phyloP scores from a whole-genome alignment of 2,113 vertebrate species.

The Nansenia antarctica region DNA sequence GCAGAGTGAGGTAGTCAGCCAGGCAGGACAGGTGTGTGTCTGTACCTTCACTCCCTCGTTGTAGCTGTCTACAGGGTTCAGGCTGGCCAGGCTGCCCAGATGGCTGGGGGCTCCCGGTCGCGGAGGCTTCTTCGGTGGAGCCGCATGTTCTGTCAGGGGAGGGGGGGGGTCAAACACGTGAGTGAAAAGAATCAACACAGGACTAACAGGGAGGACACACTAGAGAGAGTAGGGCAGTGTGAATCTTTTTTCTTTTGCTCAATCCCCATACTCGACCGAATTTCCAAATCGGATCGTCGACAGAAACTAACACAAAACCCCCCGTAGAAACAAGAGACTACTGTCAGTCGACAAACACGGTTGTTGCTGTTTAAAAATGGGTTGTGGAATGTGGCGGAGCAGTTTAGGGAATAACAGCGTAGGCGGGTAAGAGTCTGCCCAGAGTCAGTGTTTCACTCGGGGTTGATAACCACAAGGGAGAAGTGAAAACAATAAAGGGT shows the following conservation, averaged over 20 bases:
- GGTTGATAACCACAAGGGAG: not conserved
- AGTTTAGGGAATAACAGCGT: not conserved
- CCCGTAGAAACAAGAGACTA: not conserved
- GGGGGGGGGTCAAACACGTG: not conserved
- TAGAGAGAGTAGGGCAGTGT: too few species aligned
- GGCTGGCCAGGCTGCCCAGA: constrained; percentile 82
- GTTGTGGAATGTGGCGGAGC: not conserved
- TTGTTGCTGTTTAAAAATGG: not conserved
- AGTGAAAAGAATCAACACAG: not conserved
- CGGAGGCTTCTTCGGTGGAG: constrained; percentile 96
- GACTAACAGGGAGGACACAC: not conserved
- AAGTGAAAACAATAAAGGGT: constrained; percentile 29
- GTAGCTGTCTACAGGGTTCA: constrained; percentile 89
- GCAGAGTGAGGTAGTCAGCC: not conserved
- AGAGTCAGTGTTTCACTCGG: not conserved
- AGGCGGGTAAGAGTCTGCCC: not conserved
- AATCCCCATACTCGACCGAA: not conserved
- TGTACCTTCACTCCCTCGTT: constrained; percentile 88
- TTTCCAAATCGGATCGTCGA: not conserved
- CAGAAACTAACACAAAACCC: not conserved
- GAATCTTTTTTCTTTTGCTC: too few species aligned
- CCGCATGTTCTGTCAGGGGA: constrained; percentile 80
- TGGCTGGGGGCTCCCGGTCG: constrained; percentile 90
- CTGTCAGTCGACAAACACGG: not conserved
- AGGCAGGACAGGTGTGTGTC: not conserved